Conservation (phyloP, 2,797 vertebrate species). For the Mormyrops boulengeri region DNA sequence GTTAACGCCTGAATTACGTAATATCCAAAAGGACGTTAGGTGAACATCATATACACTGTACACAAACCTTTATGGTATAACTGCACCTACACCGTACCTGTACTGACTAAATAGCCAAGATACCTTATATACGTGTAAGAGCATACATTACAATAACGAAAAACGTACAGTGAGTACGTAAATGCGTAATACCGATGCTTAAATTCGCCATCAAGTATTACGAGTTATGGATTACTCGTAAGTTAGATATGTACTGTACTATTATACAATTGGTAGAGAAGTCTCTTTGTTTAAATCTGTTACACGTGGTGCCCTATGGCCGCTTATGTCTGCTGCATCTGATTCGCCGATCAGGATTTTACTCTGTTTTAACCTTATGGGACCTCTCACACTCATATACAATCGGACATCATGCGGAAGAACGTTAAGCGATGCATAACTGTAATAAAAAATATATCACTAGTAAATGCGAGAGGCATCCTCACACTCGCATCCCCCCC, state of each 20-base stretch:
- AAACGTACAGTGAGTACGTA: not conserved
- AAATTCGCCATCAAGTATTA: not conserved
- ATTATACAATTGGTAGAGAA: not conserved
- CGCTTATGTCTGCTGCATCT: not conserved
- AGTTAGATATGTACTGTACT: not conserved
- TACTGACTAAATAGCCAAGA: not conserved
- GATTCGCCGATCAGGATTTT: not conserved
- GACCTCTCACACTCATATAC: not conserved
- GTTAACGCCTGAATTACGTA: too few species aligned
- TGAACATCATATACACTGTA: too few species aligned
- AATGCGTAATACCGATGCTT: not conserved
- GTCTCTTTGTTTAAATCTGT: not conserved
- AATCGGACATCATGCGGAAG: not conserved
- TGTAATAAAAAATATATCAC: not conserved
- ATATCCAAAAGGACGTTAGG: too few species aligned
- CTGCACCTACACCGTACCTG: not conserved
- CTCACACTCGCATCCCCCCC: not conserved
- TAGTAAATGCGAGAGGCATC: not conserved
- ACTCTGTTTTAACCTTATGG: not conserved
- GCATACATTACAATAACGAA: not conserved
- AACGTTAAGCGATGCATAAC: not conserved
- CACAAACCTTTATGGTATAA: not conserved
- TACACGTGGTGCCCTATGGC: not conserved
- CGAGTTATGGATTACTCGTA: not conserved
- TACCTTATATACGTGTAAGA: not conserved